phyloP scores from a whole-genome alignment of 2,797 vertebrate species.

The Chloroceryle amazona region DNA sequence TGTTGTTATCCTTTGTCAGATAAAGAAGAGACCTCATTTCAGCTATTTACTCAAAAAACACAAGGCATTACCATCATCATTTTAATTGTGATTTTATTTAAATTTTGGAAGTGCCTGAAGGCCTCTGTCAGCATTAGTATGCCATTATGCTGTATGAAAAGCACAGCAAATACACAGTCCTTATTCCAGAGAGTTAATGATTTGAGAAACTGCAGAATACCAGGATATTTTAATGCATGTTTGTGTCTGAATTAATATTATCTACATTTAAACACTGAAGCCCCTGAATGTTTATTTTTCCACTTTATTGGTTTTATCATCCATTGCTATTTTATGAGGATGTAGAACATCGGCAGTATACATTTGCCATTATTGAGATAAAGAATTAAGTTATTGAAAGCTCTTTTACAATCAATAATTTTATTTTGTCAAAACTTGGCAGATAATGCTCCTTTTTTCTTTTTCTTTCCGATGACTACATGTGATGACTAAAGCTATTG shows the following conservation, averaged over 20 bases:
- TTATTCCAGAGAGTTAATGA: not conserved
- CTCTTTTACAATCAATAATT: not conserved
- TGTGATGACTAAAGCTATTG: not conserved
- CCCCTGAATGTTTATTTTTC: not conserved
- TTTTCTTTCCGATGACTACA: not conserved
- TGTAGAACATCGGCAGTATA: not conserved
- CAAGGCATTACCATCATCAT: not conserved
- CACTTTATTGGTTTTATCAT: not conserved
- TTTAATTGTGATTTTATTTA: conserved; percentile 1
- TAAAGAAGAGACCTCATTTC: not conserved
- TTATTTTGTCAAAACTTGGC: not conserved
- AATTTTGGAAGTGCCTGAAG: not conserved
- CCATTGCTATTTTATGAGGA: not conserved
- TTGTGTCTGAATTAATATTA: not conserved
- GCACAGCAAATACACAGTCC: not conserved
- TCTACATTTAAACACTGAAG: not conserved
- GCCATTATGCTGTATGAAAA: not conserved
- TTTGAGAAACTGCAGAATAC: not conserved
- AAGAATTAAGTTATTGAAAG: not conserved
- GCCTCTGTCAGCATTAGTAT: not conserved
- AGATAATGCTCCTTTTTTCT: not conserved
- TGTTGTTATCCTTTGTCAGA: not conserved
- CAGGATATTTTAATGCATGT: not conserved
- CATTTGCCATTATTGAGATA: not conserved
- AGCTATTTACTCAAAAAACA: not conserved